These are phyloP conservation scores for Hydractinia symbiolongicarpus DNA, from an alignment of 30 jellyfish, hydroid and myxozoan genomes.

Conservation along the genomic window DNA sequence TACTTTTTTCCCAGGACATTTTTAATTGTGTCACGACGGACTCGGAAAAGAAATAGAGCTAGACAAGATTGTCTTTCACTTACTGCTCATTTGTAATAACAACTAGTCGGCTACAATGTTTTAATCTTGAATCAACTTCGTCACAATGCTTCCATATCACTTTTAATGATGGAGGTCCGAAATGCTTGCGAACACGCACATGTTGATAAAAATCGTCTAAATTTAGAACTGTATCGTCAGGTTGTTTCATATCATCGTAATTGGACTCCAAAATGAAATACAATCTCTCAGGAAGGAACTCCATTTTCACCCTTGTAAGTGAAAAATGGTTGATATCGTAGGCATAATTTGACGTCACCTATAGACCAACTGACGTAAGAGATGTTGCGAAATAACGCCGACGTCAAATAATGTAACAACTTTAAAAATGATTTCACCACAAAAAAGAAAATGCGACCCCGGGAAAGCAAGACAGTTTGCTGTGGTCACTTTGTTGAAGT, in stretches of 20 bases:
- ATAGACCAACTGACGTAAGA: no score
- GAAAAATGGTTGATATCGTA: no score
- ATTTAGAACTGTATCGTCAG: conserved; percentile 19
- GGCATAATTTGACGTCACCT: no score
- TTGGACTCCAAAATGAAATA: conserved; percentile 37
- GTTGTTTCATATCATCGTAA: conserved; percentile 24
- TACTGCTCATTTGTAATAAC: conserved; percentile 58
- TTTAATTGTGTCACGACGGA: no score
- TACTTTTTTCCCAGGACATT: no score
- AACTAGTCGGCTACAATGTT: conserved; percentile 35
- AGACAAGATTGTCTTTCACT: conserved; percentile 13
- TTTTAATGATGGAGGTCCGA: conserved; percentile 72
- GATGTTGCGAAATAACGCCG: no score
- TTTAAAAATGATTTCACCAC: no score
- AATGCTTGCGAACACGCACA: conserved; percentile 38
- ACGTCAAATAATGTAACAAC: no score
- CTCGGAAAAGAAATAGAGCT: no score
- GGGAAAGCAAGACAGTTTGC: no score
- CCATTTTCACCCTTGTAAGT: conserved; percentile 32
- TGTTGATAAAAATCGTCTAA: conserved; percentile 38
- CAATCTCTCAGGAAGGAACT: conserved; percentile 33
- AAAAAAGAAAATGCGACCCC: no score
- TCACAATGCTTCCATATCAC: conserved; percentile 57
- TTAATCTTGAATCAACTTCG: conserved; percentile 49
- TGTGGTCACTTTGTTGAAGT: no score